phyloP scores from a whole-genome alignment of 2,888 invertebrate genomes.

The Limenitis camilla region DNA sequence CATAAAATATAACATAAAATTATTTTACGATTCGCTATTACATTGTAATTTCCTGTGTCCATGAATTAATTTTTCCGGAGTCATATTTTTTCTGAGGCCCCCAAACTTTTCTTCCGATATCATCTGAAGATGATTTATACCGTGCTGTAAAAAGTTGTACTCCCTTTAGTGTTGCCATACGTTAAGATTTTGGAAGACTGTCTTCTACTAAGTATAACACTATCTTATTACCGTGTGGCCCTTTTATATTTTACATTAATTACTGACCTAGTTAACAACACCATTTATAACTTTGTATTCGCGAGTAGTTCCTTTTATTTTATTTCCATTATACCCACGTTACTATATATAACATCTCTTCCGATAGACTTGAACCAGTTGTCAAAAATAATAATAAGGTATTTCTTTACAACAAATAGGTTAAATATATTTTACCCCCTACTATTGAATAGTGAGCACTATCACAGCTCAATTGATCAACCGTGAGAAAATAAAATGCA shows the following conservation, averaged over 20 bases:
- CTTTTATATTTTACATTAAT: not conserved
- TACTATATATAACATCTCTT: too few species aligned
- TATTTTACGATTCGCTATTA: slow-evolving; percentile 14
- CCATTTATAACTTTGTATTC: not conserved
- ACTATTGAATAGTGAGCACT: too few species aligned
- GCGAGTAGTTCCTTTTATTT: not conserved
- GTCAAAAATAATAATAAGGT: too few species aligned
- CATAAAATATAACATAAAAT: slow-evolving; percentile 16
- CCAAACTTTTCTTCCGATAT: slow-evolving; percentile 15
- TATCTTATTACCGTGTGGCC: not conserved
- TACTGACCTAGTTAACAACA: not conserved
- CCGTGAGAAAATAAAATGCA: too few species aligned
- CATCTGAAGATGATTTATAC: slow-evolving; percentile 21
- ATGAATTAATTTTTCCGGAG: slow-evolving; percentile 13
- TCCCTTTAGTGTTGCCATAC: slow-evolving; percentile 4
- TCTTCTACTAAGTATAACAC: not conserved
- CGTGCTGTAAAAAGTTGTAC: slow-evolving; percentile 11
- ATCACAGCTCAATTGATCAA: too few species aligned
- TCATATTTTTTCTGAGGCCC: slow-evolving; percentile 11
- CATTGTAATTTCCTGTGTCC: slow-evolving; percentile 12
- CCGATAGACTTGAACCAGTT: too few species aligned
- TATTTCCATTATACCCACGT: too few species aligned
- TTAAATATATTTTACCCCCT: too few species aligned
- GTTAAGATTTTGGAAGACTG: not conserved
- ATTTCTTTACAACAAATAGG: too few species aligned